Evolutionary conservation across 2,888 invertebrate genomes (phyloP).

Genomic region (Heliconius cydno): DNA sequence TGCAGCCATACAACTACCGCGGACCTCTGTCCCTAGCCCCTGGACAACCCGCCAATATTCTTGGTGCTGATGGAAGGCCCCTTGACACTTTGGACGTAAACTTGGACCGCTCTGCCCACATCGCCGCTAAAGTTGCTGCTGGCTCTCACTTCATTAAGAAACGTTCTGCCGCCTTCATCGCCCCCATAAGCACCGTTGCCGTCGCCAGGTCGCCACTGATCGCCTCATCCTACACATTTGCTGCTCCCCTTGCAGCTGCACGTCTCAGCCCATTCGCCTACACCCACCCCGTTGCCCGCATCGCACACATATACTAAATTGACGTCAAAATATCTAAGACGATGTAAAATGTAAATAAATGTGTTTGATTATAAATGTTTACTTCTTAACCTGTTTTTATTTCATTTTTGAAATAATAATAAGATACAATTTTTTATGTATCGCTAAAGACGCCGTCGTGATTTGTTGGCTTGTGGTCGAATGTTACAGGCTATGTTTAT

Average conservation of each 20-base stretch:
- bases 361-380: constrained; percentile 1
- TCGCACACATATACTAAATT: constrained; percentile 24
- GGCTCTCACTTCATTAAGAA: constrained; percentile 60
- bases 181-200: constrained; percentile 48
- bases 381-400: background rate
- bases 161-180: constrained; percentile 53
- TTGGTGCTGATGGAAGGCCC: constrained; percentile 73
- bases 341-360: constrained; percentile 20
- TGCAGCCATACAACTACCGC: constrained; percentile 58
- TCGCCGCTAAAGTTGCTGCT: constrained; percentile 64
- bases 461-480: no score
- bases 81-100: constrained; percentile 75
- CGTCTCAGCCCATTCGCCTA: constrained; percentile 40
- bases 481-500: no score
- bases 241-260: constrained; percentile 47
- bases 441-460: no score
- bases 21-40: constrained; percentile 74
- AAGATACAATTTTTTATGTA: no score
- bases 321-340: background rate
- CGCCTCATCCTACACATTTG: constrained; percentile 38
- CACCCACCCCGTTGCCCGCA: constrained; percentile 33
- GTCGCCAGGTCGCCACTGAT: constrained; percentile 49
- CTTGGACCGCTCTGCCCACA: constrained; percentile 73
- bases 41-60: constrained; percentile 72
- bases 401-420: background rate